Base-by-base conservation (phyloP, 2,113 vertebrate species). In the Triplophysa tibetana region DNA sequence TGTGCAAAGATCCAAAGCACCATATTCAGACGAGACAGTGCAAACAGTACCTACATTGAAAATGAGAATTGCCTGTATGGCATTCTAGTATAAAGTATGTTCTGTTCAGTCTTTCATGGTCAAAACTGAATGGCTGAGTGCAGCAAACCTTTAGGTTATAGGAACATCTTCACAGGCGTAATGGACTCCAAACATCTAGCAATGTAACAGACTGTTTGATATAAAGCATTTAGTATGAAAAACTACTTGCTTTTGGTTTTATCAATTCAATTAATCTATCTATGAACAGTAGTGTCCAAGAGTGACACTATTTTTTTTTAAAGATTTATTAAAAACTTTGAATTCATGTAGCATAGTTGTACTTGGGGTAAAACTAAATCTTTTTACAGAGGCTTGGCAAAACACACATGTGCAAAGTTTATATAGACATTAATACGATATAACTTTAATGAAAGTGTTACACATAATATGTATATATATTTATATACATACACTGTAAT, bases 151-250 rank as follows among this genome's bases (percentile, higher is more conserved):
- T 72, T 78, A 54, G 63, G 76, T 78, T 33, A 60, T 77, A 24
- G 50, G 60, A 68, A 70, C 19, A 38, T 67, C 80, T 24, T 50
- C 2, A 26, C 62, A 50, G 56, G 23, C 69, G 70, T 82, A 81
- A 86, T 84, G 85, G 79, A 84, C 43, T 69, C 33, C 65, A 54
- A 61, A 70, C 29, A 69, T 33, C 8, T 38, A 11, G 33, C 10
- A 21, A 16, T 26, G 41, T 63, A 45, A 63, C 41, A 61, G 8
- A 21, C 33, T 17, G 19, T 26, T 26, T 75, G 58, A 75, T 26
- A 13, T 76, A 68, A 83, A 63, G 33, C 21, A n/a, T 26, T 43
- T n/a, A 43, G 16, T 45, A 33, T 33, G 33, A 33, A 33, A 33
- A 13, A 24, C 4, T 0, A 17, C 7, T 26, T 50, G 23, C 4